These are phyloP conservation scores for Grallaria varia DNA, from an alignment of 2,113 vertebrate species.

Conservation along the genomic window DNA sequence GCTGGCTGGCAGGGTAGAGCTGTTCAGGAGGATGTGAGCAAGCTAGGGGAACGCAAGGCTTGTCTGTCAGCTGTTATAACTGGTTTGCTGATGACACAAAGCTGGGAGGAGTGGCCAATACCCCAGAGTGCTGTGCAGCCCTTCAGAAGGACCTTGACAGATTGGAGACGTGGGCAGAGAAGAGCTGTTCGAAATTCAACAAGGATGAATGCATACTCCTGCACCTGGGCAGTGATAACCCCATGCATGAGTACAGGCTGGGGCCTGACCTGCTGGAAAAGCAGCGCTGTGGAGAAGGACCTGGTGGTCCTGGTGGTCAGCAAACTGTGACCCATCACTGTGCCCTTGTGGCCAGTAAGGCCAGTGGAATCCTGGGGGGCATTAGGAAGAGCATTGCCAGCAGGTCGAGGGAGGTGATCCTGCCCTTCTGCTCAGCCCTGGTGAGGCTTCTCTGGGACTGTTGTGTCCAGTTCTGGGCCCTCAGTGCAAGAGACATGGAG, in stretches of 20 bases:
- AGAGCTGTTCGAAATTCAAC: background rate
- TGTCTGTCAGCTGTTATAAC: background rate
- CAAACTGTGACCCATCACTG: background rate
- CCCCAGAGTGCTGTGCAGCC: background rate
- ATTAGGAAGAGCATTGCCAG: background rate
- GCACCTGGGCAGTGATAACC: background rate
- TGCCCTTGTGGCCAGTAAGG: background rate
- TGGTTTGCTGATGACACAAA: background rate
- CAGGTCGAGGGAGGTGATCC: background rate
- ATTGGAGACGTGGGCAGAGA: background rate
- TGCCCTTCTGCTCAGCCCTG: background rate
- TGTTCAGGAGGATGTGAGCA: background rate
- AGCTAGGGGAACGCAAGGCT: background rate
- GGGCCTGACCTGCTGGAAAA: background rate
- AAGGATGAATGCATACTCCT: background rate
- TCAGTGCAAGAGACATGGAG: background rate
- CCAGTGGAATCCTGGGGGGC: background rate
- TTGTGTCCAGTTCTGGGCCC: background rate
- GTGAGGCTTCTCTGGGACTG: background rate
- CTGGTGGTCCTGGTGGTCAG: background rate
- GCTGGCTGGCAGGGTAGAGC: background rate
- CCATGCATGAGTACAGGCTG: background rate
- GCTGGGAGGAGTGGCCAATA: background rate
- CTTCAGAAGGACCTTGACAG: background rate
- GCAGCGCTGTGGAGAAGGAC: background rate